Evolutionary conservation across 2,113 vertebrate species (phyloP).

Genomic region (human (Homo sapiens)): DNA sequence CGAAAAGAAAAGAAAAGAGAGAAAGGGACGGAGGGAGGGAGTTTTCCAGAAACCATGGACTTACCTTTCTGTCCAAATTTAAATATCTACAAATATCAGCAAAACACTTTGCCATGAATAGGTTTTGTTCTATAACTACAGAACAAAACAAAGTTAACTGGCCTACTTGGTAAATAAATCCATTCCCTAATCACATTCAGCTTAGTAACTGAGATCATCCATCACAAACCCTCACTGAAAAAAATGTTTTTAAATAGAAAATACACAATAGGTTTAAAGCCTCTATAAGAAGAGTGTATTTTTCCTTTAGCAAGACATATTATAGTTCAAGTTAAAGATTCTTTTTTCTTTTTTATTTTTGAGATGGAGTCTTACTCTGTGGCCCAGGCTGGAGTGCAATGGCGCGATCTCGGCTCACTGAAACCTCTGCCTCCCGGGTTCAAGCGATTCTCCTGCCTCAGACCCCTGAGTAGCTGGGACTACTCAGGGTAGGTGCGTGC

Average conservation of each 20-base stretch:
- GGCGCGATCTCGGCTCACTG: too few relatives aligned
- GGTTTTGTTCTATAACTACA: slow-evolving; percentile 4
- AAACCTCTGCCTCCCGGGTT: too few relatives aligned
- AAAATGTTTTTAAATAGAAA: slow-evolving; percentile 35
- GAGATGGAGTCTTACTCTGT: too few relatives aligned
- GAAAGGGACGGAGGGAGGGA: not conserved
- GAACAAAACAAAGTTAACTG: slow-evolving; percentile 29
- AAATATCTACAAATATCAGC: not conserved
- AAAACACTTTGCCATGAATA: not conserved
- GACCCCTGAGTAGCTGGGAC: too few relatives aligned
- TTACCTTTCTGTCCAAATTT: slow-evolving; percentile 28
- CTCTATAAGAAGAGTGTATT: not conserved
- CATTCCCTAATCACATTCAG: not conserved
- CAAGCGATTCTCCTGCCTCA: too few relatives aligned
- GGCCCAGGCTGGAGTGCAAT: too few relatives aligned
- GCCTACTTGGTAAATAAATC: slow-evolving; percentile 12
- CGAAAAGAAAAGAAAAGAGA: too few relatives aligned
- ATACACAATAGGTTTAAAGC: not conserved
- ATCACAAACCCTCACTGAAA: slow-evolving; percentile 9
- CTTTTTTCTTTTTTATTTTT: not conserved
- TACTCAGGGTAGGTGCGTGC: too few relatives aligned
- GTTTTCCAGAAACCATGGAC: slow-evolving; percentile 7
- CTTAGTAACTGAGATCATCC: slow-evolving; percentile 23
- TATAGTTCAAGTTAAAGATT: not conserved
- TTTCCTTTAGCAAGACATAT: slow-evolving; percentile 7